These are phyloP conservation scores for Plestiodon gilberti DNA, from an alignment of 2,113 vertebrate genomes.

Conservation along the genomic window DNA sequence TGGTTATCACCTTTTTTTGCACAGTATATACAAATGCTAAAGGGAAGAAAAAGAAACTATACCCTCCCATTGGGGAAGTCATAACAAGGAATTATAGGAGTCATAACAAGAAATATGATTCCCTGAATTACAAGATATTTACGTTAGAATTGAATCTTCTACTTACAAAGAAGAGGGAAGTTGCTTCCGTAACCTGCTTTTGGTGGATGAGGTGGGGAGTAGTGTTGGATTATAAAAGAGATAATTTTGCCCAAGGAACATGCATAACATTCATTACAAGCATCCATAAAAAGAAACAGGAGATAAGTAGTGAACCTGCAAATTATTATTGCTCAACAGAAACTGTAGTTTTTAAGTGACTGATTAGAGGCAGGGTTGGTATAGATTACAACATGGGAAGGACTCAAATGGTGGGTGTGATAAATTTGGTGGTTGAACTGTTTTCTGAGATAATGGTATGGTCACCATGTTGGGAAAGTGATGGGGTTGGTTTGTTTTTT, in stretches of 20 bases:
- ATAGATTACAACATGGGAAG: background rate
- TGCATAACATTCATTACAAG: background rate
- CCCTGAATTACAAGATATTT: background rate
- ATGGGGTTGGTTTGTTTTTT: background rate
- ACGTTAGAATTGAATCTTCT: background rate
- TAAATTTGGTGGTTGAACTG: background rate
- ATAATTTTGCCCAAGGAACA: background rate
- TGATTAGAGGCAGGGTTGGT: background rate
- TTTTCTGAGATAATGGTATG: background rate
- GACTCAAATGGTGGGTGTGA: background rate
- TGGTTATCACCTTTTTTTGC: background rate
- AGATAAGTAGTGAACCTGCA: background rate
- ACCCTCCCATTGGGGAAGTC: background rate
- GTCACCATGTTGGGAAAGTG: background rate
- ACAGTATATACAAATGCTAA: background rate
- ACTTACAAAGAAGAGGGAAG: background rate
- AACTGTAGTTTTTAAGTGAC: background rate
- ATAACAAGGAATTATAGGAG: background rate
- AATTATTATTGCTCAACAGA: background rate
- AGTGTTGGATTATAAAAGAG: background rate
- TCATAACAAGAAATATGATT: background rate
- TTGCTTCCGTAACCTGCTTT: background rate
- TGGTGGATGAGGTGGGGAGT: too few relatives aligned
- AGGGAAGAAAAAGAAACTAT: background rate
- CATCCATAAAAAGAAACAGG: background rate